phyloP scores from a whole-genome alignment of 2,797 vertebrate species.

The Leptatherina wallacei region DNA sequence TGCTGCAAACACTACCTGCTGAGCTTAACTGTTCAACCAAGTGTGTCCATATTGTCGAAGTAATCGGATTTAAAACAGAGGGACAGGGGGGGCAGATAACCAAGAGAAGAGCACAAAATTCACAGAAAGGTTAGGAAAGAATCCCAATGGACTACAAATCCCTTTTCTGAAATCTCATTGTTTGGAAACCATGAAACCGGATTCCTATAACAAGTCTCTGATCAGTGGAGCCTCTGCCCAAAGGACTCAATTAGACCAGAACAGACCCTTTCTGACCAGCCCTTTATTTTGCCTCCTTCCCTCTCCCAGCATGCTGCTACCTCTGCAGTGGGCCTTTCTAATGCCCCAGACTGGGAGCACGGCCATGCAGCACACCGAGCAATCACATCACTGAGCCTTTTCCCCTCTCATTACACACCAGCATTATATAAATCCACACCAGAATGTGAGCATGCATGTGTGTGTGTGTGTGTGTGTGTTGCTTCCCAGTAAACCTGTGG shows the following conservation, averaged over 20 bases:
- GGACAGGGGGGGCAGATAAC: constrained; percentile 67
- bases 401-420: constrained; percentile 56
- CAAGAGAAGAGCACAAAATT: constrained; percentile 72
- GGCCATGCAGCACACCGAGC: constrained; percentile 62
- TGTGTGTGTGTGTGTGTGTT: constrained; percentile 11
- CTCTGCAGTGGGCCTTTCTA: constrained; percentile 66
- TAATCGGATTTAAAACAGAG: constrained; percentile 83
- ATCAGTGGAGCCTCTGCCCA: constrained; percentile 83
- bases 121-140: constrained; percentile 74
- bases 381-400: constrained; percentile 66
- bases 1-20: constrained; percentile 39
- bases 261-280: constrained; percentile 72
- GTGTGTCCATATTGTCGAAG: constrained; percentile 70
- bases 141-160: constrained; percentile 85
- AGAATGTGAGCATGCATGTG: constrained; percentile 35
- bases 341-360: constrained; percentile 62
- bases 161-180: constrained; percentile 85
- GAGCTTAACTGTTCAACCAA: constrained; percentile 45
- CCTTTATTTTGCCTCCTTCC: constrained; percentile 66
- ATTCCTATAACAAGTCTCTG: constrained; percentile 87
- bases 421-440: constrained; percentile 38
- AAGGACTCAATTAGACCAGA: constrained; percentile 88
- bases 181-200: constrained; percentile 87
- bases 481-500: constrained; percentile 54
- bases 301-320: constrained; percentile 61